These are phyloP conservation scores for Melanchra persicariae DNA, from an alignment of 2,888 invertebrate species.

Conservation along the genomic window DNA sequence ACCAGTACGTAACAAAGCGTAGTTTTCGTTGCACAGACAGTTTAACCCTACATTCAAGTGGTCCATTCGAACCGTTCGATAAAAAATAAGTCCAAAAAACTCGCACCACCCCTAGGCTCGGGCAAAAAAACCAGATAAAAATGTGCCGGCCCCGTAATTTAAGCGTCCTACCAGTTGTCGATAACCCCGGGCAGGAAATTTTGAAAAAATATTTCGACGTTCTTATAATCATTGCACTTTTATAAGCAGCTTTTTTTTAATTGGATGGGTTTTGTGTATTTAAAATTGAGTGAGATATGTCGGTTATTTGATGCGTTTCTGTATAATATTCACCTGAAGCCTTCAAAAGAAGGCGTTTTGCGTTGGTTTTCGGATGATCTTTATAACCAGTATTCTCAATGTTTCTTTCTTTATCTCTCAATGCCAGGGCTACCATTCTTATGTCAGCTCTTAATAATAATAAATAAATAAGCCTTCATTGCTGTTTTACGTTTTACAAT, in stretches of 20 bases:
- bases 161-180: slow-evolving; percentile 87
- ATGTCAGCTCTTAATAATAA: background rate
- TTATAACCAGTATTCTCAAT: background rate
- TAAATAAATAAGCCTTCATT: no score
- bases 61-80: slow-evolving; percentile 78
- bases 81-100: slow-evolving; percentile 82
- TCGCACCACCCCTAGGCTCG: slow-evolving; percentile 87
- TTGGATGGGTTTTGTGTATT: background rate
- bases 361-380: background rate
- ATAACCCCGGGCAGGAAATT: slow-evolving; percentile 78
- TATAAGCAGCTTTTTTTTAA: slow-evolving; percentile 21
- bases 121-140: slow-evolving; percentile 87
- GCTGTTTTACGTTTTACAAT: no score
- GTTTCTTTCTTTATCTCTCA: background rate
- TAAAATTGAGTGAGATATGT: background rate
- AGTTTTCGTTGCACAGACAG: slow-evolving; percentile 78
- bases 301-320: background rate
- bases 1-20: slow-evolving; percentile 59
- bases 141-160: slow-evolving; percentile 88
- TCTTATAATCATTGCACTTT: slow-evolving; percentile 58
- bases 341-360: background rate
- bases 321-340: no score
- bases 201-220: slow-evolving; percentile 66
- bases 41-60: slow-evolving; percentile 84
- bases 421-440: background rate